phyloP scores from a whole-genome alignment of 2,888 invertebrate species.

The Xestia sexstrigata region DNA sequence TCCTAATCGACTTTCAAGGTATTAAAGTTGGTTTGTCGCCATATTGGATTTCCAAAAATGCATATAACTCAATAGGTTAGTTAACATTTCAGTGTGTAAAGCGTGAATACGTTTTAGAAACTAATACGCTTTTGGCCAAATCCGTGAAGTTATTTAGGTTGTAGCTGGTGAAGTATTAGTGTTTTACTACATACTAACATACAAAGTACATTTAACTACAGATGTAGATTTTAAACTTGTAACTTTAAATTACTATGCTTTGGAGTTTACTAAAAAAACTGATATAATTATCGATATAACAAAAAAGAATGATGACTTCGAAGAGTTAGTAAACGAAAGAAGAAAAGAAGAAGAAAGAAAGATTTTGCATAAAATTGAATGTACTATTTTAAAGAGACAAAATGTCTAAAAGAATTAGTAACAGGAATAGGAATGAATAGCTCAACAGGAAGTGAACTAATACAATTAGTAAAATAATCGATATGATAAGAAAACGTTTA shows the following conservation, averaged over 20 bases:
- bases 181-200: neutral
- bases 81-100: constrained; percentile 52
- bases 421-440: neutral
- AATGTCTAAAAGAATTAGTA: neutral
- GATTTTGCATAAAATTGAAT: constrained; percentile 1
- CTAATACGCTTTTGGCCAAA: constrained; percentile 52
- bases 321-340: neutral
- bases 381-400: neutral
- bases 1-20: constrained; percentile 41
- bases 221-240: neutral
- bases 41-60: constrained; percentile 59
- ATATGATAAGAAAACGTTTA: neutral
- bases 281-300: neutral
- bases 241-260: neutral
- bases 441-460: neutral
- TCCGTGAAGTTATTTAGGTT: constrained; percentile 63
- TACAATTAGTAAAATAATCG: neutral
- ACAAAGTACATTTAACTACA: neutral
- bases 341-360: no score
- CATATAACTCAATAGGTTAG: constrained; percentile 35
- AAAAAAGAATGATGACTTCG: neutral
- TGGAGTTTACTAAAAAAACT: neutral
- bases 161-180: constrained; percentile 15
- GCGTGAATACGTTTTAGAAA: constrained; percentile 44
- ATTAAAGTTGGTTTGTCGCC: constrained; percentile 24